Conservation (phyloP, 2,797 vertebrate genomes). For the Coregonus sp. region DNA sequence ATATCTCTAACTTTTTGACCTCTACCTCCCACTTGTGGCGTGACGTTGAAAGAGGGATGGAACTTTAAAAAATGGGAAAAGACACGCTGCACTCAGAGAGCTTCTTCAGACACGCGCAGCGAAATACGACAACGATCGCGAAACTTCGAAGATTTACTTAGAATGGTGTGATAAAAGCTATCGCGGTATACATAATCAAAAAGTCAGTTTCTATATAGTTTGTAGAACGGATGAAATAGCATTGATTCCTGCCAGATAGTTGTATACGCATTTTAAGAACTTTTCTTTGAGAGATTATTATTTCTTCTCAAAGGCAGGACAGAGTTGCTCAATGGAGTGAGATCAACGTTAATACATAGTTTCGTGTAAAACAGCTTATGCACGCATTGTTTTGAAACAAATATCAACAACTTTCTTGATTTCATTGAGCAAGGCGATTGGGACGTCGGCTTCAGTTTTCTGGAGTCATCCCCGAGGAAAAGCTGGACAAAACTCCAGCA, state of each 20-base stretch:
- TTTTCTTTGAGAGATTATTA: neutral
- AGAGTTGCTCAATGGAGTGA: neutral
- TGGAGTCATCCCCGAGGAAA: slow-evolving; percentile 6
- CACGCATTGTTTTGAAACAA: neutral
- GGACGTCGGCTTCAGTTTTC: slow-evolving; percentile 12
- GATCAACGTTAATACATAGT: neutral
- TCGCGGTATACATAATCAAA: slow-evolving; percentile 36
- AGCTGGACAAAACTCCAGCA: slow-evolving; percentile 23
- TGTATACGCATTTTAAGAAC: neutral
- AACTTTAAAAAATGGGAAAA: slow-evolving; percentile 79
- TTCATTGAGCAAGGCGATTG: neutral
- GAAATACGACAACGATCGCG: slow-evolving; percentile 5
- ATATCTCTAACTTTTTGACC: slow-evolving; percentile 45
- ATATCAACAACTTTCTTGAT: neutral
- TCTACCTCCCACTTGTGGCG: slow-evolving; percentile 52
- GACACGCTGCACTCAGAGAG: slow-evolving; percentile 53
- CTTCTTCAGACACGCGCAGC: slow-evolving; percentile 33
- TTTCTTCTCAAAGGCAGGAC: neutral
- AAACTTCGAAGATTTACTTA: slow-evolving; percentile 32
- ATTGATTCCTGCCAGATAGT: slow-evolving; percentile 40
- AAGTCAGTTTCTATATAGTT: slow-evolving; percentile 8
- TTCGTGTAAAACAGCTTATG: neutral
- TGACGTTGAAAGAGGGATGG: slow-evolving; percentile 75
- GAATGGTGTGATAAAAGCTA: slow-evolving; percentile 7
- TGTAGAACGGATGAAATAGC: slow-evolving; percentile 31